Percentiles rank a stretch among this genome's conserved stretches.
These are phyloP conservation scores for Conopomorpha cramerella DNA, from an alignment of 1,140 invertebrate genomes.

Conservation along the genomic window DNA sequence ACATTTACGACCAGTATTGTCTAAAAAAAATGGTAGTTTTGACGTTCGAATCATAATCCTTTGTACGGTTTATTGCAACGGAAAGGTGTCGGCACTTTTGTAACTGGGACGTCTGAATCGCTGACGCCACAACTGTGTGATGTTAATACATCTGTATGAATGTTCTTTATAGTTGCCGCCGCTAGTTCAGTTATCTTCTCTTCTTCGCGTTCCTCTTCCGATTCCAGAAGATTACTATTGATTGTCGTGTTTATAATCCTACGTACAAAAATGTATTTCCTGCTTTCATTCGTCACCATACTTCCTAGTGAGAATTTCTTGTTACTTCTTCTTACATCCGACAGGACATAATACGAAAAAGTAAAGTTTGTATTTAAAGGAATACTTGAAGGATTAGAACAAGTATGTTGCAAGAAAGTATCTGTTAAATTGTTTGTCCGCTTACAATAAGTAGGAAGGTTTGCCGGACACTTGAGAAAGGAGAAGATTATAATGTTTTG, in stretches of 20 bases:
- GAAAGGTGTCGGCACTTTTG: constrained; percentile 13
- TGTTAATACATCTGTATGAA: neutral
- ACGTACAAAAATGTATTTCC: neutral
- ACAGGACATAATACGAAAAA: too few relatives aligned
- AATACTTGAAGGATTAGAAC: neutral
- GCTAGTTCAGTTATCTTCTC: neutral
- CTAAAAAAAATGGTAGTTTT: constrained; percentile 11
- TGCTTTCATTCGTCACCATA: neutral
- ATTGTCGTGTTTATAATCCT: neutral
- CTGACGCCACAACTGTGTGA: constrained; percentile 7
- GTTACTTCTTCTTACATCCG: neutral
- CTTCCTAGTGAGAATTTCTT: neutral
- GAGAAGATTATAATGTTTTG: constrained; percentile 18
- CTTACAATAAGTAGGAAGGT: constrained; percentile 6
- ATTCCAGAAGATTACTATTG: neutral
- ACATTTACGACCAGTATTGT: constrained; percentile 31
- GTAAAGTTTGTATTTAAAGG: too few relatives aligned
- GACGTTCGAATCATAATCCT: constrained; percentile 14
- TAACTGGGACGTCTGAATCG: neutral
- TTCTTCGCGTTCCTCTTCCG: neutral
- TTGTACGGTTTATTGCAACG: constrained; percentile 14
- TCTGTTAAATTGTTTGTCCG: constrained; percentile 11
- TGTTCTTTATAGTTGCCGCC: neutral
- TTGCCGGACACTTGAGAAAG: constrained; percentile 7
- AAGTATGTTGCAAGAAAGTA: constrained; percentile 5